Evolutionary conservation across 2,888 invertebrate genomes (phyloP).

Genomic region (Limnephilus marmoratus): DNA sequence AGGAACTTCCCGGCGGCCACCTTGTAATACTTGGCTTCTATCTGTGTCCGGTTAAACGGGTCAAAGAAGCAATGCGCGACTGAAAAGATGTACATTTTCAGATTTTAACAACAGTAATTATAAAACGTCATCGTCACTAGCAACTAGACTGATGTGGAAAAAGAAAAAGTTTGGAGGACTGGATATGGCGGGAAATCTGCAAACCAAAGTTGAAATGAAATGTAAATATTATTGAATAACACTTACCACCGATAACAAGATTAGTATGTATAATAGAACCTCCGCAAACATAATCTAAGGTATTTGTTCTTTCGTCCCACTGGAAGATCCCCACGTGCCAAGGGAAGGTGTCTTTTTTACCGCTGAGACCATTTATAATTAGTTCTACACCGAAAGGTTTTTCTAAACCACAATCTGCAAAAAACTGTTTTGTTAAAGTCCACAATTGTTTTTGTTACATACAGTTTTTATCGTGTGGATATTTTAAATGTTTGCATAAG

Average conservation of each 20-base stretch:
- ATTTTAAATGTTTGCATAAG: too few species aligned
- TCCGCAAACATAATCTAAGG: not conserved
- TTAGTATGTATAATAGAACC: not conserved
- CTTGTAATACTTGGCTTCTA: not conserved
- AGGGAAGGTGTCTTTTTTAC: slow-evolving; percentile 4
- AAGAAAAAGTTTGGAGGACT: too few species aligned
- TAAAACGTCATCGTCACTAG: too few species aligned
- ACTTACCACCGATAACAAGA: slow-evolving; percentile 25
- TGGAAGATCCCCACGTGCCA: slow-evolving; percentile 26
- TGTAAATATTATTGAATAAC: not conserved
- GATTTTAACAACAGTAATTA: too few species aligned
- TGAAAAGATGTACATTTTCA: not conserved
- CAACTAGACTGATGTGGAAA: too few species aligned
- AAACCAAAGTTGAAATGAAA: too few species aligned
- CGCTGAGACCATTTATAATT: not conserved
- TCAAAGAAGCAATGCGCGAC: slow-evolving; percentile 11
- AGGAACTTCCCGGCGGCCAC: slow-evolving; percentile 3
- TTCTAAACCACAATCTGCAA: slow-evolving; percentile 30
- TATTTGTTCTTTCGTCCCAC: not conserved
- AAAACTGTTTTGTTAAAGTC: not conserved
- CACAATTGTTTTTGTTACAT: too few species aligned
- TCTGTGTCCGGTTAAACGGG: not conserved
- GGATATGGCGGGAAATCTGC: too few species aligned
- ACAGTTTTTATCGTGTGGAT: too few species aligned
- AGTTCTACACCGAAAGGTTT: not conserved